Evolutionary conservation across 2,888 invertebrate genomes (phyloP).

Genomic region (Acleris cristana): DNA sequence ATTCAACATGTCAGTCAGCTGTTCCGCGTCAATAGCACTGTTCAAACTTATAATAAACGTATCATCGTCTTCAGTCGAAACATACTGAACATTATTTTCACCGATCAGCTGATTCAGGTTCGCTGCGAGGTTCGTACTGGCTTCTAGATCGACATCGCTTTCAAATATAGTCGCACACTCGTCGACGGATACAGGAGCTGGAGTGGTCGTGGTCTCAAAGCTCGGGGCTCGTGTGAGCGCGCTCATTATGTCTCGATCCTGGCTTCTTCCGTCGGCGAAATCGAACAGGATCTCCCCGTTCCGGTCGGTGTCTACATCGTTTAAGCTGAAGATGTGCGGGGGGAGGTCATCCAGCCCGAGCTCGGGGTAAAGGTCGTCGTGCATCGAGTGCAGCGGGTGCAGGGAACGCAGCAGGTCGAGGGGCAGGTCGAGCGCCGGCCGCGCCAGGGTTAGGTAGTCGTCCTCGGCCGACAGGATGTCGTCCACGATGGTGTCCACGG

Average conservation of each 20-base stretch:
- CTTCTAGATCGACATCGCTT: slow-evolving; percentile 77
- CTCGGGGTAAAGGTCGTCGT: slow-evolving; percentile 75
- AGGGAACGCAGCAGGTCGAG: slow-evolving; percentile 76
- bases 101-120: slow-evolving; percentile 78
- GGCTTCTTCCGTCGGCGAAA: slow-evolving; percentile 60
- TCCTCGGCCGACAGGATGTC: slow-evolving; percentile 76
- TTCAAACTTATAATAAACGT: slow-evolving; percentile 78
- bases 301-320: slow-evolving; percentile 55
- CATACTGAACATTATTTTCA: slow-evolving; percentile 75
- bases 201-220: slow-evolving; percentile 35
- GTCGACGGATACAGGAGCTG: slow-evolving; percentile 58
- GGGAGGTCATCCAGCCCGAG: slow-evolving; percentile 74
- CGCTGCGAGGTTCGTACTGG: slow-evolving; percentile 73
- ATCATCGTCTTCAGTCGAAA: slow-evolving; percentile 77
- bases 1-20: slow-evolving; percentile 75
- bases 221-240: slow-evolving; percentile 48
- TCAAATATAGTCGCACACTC: slow-evolving; percentile 79
- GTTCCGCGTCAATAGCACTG: slow-evolving; percentile 75
- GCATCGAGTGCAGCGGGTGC: slow-evolving; percentile 72
- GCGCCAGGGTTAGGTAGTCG: slow-evolving; percentile 66
- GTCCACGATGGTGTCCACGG: slow-evolving; percentile 75
- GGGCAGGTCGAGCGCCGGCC: slow-evolving; percentile 47
- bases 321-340: slow-evolving; percentile 65
- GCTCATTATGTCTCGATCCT: slow-evolving; percentile 73
- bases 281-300: slow-evolving; percentile 65